Evolutionary conservation across 2,113 vertebrate genomes (phyloP).

Genomic region (Vombatus ursinus): DNA sequence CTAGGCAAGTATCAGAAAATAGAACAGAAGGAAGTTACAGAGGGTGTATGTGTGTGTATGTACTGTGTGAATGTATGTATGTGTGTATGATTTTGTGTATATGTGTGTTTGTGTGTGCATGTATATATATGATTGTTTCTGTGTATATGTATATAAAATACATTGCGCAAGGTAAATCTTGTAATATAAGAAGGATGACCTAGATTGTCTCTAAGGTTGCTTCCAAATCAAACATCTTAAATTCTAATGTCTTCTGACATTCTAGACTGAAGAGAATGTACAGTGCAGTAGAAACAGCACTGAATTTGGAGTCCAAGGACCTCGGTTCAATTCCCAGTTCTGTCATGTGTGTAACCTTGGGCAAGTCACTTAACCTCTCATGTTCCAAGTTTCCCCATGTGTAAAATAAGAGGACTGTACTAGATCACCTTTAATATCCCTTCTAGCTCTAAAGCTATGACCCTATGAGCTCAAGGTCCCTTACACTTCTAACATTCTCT

Average conservation of each 20-base stretch:
- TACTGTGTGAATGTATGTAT: neutral
- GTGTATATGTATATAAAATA: neutral
- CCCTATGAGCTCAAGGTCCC: neutral
- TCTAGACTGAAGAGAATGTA: neutral
- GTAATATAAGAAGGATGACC: neutral
- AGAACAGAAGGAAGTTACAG: neutral
- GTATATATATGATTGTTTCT: neutral
- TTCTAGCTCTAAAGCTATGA: neutral
- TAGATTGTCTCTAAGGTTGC: neutral
- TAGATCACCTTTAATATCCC: neutral
- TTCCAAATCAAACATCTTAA: neutral
- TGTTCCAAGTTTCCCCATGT: neutral
- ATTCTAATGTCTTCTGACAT: neutral
- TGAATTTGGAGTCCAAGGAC: neutral
- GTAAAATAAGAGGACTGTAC: neutral
- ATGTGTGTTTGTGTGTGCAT: neutral
- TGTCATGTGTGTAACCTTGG: neutral
- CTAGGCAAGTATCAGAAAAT: neutral
- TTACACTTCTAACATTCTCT: neutral
- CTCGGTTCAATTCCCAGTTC: neutral
- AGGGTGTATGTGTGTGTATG: neutral
- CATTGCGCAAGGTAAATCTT: neutral
- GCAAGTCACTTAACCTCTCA: neutral
- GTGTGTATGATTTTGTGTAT: neutral
- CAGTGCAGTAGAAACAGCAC: neutral